Percentiles rank a stretch among this genome's conserved stretches.
Conservation (phyloP, 53 echinoderm and acorn worm species). For the Paelopatides confundens region DNA sequence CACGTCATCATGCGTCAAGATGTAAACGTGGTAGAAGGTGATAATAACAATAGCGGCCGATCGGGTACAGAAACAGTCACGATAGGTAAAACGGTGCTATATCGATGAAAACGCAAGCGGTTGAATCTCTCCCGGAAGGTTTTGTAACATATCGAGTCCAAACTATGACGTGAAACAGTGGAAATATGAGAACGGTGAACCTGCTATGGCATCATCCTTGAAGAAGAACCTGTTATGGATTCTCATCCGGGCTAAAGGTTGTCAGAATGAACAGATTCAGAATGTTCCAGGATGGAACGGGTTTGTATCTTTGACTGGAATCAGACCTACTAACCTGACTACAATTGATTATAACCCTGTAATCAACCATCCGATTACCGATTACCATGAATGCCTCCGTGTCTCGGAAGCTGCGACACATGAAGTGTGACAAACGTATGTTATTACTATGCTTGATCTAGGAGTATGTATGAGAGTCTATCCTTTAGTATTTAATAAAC, state of each 20-base stretch:
- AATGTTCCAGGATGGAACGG: conserved; percentile 69
- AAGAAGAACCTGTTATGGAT: conserved; percentile 64
- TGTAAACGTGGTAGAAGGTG: too few relatives aligned
- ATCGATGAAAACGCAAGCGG: too few relatives aligned
- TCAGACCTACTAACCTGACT: conserved; percentile 33
- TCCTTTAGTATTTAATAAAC: conserved; percentile 59
- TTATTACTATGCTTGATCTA: conserved; percentile 72
- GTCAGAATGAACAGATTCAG: conserved; percentile 3
- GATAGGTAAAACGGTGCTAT: too few relatives aligned
- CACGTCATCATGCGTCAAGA: too few relatives aligned
- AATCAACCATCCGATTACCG: conserved; percentile 71
- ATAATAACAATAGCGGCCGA: too few relatives aligned
- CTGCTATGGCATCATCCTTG: too few relatives aligned
- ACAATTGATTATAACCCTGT: conserved; percentile 78
- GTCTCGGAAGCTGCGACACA: conserved; percentile 43
- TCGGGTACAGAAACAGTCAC: too few relatives aligned
- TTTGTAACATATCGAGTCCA: too few relatives aligned
- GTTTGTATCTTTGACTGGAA: conserved; percentile 66
- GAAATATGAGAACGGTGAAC: too few relatives aligned
- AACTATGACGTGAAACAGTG: too few relatives aligned
- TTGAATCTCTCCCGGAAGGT: too few relatives aligned
- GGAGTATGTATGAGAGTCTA: conserved; percentile 75
- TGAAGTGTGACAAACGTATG: conserved; percentile 68
- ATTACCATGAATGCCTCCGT: too few relatives aligned
- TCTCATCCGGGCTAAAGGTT: conserved; percentile 36